Evolutionary conservation across 2,113 vertebrate genomes (phyloP).

Genomic region (Arvicanthis niloticus): DNA sequence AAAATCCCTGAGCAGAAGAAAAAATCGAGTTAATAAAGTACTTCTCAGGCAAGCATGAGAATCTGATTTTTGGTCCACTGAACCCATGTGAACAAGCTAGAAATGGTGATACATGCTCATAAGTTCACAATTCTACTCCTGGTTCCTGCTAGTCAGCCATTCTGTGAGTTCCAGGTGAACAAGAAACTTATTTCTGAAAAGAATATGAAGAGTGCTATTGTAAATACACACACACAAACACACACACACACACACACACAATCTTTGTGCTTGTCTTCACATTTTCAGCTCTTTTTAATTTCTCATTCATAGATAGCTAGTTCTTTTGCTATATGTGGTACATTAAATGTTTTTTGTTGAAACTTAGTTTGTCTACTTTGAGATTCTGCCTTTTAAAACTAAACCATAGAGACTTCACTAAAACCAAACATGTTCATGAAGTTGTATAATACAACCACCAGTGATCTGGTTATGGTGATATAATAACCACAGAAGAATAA

Average conservation of each 20-base stretch:
- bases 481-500: neutral
- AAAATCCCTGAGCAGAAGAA: neutral
- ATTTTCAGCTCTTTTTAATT: neutral
- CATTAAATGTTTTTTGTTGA: neutral
- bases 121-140: neutral
- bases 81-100: neutral
- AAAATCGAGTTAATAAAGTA: neutral
- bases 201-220: neutral
- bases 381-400: neutral
- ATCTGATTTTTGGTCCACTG: neutral
- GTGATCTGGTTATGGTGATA: neutral
- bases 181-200: neutral
- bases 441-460: neutral
- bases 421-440: neutral
- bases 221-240: neutral
- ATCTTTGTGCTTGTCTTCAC: neutral
- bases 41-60: neutral
- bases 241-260: neutral
- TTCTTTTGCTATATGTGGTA: neutral
- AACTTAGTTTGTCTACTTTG: neutral
- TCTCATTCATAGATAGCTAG: neutral
- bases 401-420: too few species aligned
- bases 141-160: too few species aligned
- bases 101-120: neutral
- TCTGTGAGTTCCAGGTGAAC: neutral